Evolutionary conservation across 2,113 vertebrate species (phyloP).

Genomic region (Laticauda laticaudata): DNA sequence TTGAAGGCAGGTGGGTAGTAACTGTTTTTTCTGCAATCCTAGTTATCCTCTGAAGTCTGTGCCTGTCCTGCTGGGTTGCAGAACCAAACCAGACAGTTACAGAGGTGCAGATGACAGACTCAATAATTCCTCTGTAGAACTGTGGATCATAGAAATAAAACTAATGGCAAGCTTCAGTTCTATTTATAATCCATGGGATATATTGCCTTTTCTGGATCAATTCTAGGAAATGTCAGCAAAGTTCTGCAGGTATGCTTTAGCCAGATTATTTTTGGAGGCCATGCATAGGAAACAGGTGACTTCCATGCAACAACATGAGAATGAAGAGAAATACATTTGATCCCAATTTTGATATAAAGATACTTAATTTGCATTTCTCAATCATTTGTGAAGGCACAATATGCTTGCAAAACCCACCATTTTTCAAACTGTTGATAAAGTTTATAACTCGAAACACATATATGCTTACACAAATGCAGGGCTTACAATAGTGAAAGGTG

Average conservation of each 20-base stretch:
- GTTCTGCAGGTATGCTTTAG: not conserved
- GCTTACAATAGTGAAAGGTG: not conserved
- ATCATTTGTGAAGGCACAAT: not conserved
- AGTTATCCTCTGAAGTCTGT: no score
- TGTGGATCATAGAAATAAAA: not conserved
- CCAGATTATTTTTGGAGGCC: not conserved
- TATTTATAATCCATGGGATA: not conserved
- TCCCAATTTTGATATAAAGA: not conserved
- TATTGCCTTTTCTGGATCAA: not conserved
- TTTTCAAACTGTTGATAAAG: not conserved
- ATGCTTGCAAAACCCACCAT: not conserved
- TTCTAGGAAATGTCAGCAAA: not conserved
- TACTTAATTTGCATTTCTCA: not conserved
- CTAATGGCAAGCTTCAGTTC: not conserved
- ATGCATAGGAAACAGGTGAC: not conserved
- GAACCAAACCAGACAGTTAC: no score
- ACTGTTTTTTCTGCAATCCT: no score
- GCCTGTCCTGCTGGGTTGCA: no score
- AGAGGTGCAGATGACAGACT: no score
- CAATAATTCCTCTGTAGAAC: no score
- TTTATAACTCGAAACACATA: not conserved
- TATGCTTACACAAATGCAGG: not conserved
- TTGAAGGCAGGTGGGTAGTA: no score
- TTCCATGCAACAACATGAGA: not conserved
- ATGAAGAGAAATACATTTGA: not conserved